Base-by-base conservation (phyloP, 2,888 invertebrate species). In the Hirtodrosophila duncani region DNA sequence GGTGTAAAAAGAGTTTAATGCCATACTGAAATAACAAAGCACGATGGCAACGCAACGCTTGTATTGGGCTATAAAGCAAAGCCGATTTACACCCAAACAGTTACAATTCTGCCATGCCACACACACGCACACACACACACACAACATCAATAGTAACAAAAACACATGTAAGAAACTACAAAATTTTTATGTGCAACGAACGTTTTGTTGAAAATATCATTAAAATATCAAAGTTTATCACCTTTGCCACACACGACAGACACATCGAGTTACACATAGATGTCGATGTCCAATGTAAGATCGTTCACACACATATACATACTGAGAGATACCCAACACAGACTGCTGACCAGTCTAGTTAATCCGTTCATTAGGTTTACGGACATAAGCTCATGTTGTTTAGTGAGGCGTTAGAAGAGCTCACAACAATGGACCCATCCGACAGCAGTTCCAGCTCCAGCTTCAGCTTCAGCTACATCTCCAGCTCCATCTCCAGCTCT, bases 141-240 rank as follows among this genome's bases (percentile, higher is more conserved):
- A n/a, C n/a, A n/a, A n/a, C n/a, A n/a, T n/a, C 24, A 33, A 41
- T 42, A 17, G 10, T 13, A 13, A 14, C n/a, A 13, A 11, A 26
- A 10, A 29, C 20, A 9, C 17, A 23, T n/a, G 7, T 11, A 10
- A 26, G 10, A 39, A 11, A 30, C 24, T 38, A 44, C 29, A 37
- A 48, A 48, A 51, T 43, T 67, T 77, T 80, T 71, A 80, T 82
- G 67, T 77, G 74, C 82, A 67, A 43, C 68, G 60, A 82, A 59
- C 81, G 71, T 67, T 83, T 82, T 82, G 81, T 82, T 83, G 80
- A 81, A 83, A 74, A 79, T 71, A 71, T 71, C 81, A 83, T 82
- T 82, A 82, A 82, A 82, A 74, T 79, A 78, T 62, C 75, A 71
- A 80, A 81, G 75, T 81, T 81, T 81, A 81, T 81, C 72, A 64